Percentiles rank a stretch among this genome's conserved stretches.
Evolutionary conservation across 2,797 vertebrate genomes (phyloP).

Genomic region (Neoniphon sammara): DNA sequence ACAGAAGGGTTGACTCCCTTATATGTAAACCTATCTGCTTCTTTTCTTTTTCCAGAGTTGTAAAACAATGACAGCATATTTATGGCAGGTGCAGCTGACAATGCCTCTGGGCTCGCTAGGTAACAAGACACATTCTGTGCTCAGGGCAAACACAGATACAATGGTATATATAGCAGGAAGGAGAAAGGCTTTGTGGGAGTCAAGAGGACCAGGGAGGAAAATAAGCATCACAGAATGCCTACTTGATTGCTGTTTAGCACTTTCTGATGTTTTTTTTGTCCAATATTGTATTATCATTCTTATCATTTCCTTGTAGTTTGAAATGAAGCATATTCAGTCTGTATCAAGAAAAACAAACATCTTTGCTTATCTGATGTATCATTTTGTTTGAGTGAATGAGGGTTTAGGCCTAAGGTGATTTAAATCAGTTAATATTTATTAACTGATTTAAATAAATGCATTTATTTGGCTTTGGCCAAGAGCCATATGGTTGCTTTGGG

Average conservation of each 20-base stretch:
- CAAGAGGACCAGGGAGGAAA: constrained; percentile 7
- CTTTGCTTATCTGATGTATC: neutral
- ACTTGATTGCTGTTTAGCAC: neutral
- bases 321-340: neutral
- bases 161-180: constrained; percentile 31
- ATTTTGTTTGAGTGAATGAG: neutral
- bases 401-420: neutral
- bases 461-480: constrained; percentile 21
- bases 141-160: constrained; percentile 48
- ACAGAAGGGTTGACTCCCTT: neutral
- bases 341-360: neutral
- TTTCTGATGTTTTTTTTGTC: neutral
- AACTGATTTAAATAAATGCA: no score
- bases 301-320: neutral
- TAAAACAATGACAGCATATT: constrained; percentile 52
- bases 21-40: constrained; percentile 51
- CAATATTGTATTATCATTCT: neutral
- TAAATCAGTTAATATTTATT: constrained; percentile 22
- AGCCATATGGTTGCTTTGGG: constrained; percentile 13
- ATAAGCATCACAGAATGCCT: neutral
- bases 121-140: constrained; percentile 63
- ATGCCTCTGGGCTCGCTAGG: constrained; percentile 53
- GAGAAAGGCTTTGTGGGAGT: constrained; percentile 20
- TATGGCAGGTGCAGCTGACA: constrained; percentile 65
- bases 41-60: constrained; percentile 27